Base-by-base conservation (phyloP, 2,797 vertebrate genomes). In the Mycteria americana region DNA sequence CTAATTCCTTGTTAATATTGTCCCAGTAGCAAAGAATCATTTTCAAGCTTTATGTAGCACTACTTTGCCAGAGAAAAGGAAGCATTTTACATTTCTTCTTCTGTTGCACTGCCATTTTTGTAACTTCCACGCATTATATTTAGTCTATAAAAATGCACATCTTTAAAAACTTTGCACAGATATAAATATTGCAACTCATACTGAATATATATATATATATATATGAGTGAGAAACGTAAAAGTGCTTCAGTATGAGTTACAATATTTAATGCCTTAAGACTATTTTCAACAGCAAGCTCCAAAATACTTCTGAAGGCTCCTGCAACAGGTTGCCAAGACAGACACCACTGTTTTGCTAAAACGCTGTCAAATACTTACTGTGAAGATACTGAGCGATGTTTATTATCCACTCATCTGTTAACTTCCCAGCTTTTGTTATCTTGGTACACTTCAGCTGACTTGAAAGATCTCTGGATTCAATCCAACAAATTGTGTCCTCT, bases 401-500 rank as follows among this genome's bases (percentile, higher is more conserved):
- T 91, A 99, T 98, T 94, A 98, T 98, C 97, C 97, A 97, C 89
- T 99, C 99, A 92, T 99, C 98, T 21, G 98, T 98, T 90, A 98
- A 97, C 63, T 96, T 95, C 50, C 98, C 98, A 64, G 98, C 97
- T 97, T 98, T 98, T 86, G 98, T 98, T 69, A 98, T 97, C 96
- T 97, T 98, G 85, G 98, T 97, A 45, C 99, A 99, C 96, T 97
- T 99, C 48, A 99, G 98, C 74, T 98, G 98, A 88, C 98, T 98
- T 45, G 98, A 98, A 97, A 98, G 98, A 43, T 98, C 98, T 46
- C 97, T 97, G 8, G 99, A 98, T 95, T 99, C 98, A 56, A 99
- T 98, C 99, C 99, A 99, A 97, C 99, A 99, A 57, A 99, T 95
- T 5, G 83, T 98, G 85, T 99, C 98, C 92, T 99, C 98, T 70